phyloP scores from a whole-genome alignment of 2,888 invertebrate genomes.

The Nineta flava region DNA sequence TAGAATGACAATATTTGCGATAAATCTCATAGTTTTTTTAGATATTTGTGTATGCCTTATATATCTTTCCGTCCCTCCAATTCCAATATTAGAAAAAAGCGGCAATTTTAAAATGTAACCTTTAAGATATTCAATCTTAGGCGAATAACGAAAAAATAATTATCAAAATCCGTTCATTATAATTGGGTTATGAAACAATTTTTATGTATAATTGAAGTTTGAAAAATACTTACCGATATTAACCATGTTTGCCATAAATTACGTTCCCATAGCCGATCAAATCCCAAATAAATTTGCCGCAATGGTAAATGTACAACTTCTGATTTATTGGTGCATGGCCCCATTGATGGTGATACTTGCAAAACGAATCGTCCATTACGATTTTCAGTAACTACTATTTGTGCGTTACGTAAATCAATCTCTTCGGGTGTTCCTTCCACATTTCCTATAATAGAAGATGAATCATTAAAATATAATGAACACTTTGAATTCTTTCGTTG shows the following conservation, averaged over 20 bases:
- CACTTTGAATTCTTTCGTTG: too few species aligned
- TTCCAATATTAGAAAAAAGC: too few species aligned
- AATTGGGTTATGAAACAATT: too few species aligned
- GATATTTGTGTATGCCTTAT: too few species aligned
- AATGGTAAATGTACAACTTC: conserved; percentile 20
- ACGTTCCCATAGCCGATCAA: conserved; percentile 47
- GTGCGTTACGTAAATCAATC: conserved; percentile 16
- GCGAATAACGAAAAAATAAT: too few species aligned
- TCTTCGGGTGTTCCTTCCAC: conserved; percentile 15
- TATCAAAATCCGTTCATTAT: too few species aligned
- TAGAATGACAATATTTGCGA: too few species aligned
- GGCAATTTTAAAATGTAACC: too few species aligned
- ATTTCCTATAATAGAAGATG: conserved; percentile 8
- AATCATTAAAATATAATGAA: neutral
- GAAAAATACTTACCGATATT: conserved; percentile 35
- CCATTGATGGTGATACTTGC: conserved; percentile 29
- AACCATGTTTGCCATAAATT: conserved; percentile 50
- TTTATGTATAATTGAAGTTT: too few species aligned
- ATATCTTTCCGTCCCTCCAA: too few species aligned
- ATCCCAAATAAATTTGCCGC: conserved; percentile 45
- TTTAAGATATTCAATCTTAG: too few species aligned
- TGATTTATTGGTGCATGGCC: conserved; percentile 23
- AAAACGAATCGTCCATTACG: conserved; percentile 26
- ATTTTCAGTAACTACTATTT: conserved; percentile 15
- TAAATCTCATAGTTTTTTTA: too few species aligned